Base-by-base conservation (phyloP, 2,888 invertebrate genomes). In the Lycocerus yunnanus region DNA sequence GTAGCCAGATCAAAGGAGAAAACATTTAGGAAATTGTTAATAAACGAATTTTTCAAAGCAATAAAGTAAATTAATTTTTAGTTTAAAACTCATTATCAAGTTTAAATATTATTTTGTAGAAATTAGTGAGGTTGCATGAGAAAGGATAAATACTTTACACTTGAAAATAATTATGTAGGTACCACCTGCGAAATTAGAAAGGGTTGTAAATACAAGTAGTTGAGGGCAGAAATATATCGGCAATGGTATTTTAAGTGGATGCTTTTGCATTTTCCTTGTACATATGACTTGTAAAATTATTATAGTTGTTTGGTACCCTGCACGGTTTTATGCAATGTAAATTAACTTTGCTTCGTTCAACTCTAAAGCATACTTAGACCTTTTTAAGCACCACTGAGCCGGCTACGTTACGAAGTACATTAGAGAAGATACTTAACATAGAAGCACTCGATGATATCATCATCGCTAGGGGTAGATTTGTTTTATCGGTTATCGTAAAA, bases 301-400 rank as follows among this genome's bases (percentile, higher is more conserved):
- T 75, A 75, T 75, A 75, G 73, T 73, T 75, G 67, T 70, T 70
- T 70, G 71, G 70, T 70, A 43, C 73, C 73, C 75, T 73, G 58
- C 71, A 71, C 70, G 70, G 75, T 27, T 27, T 27, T 70, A 75
- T 71, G 74, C 76, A 74, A 76, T 74, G 76, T 76, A 76, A 76
- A 76, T 76, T 76, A 76, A 74, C 71, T 72, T 72, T 63, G 72
- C 74, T 69, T 61, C 66, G 74, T 66, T 74, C 69, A 69, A 70
- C 74, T 76, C 74, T 61, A 72, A 76, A 74, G 73, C 72, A 76
- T 76, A 72, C 76, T 76, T 76, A 71, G 74, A 76, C 73, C 76
- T 74, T 76, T 74, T 76, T 76, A 76, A 76, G 76, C 74, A 76
- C 74, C 76, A 74, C 76, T 74, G 76, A 76, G 72, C 76, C 69